Percentiles rank a stretch among this genome's conserved stretches.
Evolutionary conservation across 2,888 invertebrate genomes (phyloP).

Genomic region (Oxystoma pomonae): DNA sequence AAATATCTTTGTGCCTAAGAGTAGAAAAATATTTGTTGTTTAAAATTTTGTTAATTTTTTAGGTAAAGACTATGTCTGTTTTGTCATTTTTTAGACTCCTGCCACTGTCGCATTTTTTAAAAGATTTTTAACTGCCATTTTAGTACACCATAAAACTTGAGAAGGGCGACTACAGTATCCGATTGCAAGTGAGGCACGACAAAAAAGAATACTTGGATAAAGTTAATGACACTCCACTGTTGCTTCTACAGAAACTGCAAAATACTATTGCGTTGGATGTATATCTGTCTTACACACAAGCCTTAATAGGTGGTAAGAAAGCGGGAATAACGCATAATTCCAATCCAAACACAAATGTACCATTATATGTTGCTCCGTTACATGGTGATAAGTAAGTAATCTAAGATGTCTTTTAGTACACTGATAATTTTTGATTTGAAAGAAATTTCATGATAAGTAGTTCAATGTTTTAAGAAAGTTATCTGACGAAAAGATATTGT

Average conservation of each 20-base stretch:
- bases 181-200: conserved; percentile 88
- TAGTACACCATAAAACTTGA: conserved; percentile 86
- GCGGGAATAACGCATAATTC: conserved; percentile 40
- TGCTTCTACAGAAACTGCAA: conserved; percentile 72
- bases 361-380: conserved; percentile 76
- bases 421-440: no score
- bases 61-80: no score
- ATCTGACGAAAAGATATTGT: no score
- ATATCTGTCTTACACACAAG: conserved; percentile 66
- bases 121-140: no score
- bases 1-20: no score
- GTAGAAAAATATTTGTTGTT: no score
- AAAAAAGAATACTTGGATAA: conserved; percentile 80
- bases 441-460: no score
- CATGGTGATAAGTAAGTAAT: conserved; percentile 79
- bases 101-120: no score
- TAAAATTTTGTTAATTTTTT: no score
- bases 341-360: conserved; percentile 57
- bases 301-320: conserved; percentile 75
- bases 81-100: no score
- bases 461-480: no score
- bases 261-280: conserved; percentile 70
- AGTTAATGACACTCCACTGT: conserved; percentile 72
- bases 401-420: no score
- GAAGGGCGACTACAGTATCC: conserved; percentile 90